A percentile compares a stretch with the other conserved stretches of the same genome.
phyloP scores from a whole-genome alignment of 1,140 invertebrate genomes.

The Euwallacea similis region DNA sequence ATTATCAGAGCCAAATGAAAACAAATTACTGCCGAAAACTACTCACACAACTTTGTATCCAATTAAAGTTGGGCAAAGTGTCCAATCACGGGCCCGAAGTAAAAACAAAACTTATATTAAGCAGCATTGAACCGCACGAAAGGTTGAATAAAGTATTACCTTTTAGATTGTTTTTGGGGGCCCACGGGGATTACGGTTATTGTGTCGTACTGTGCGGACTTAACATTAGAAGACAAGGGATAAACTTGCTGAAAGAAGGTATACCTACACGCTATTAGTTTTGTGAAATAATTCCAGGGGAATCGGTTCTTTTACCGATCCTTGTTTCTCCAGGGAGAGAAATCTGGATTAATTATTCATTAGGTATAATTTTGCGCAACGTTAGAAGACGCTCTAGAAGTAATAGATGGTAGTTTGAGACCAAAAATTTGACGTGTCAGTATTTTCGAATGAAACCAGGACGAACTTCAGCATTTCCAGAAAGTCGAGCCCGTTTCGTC shows the following conservation, averaged over 20 bases:
- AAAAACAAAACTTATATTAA: slow-evolving; percentile 12
- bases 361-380: too few species aligned
- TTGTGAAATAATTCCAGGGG: too few species aligned
- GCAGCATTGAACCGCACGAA: slow-evolving; percentile 2
- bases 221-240: neutral
- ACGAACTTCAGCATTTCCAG: neutral
- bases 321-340: too few species aligned
- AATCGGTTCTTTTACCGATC: too few species aligned
- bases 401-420: too few species aligned
- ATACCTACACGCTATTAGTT: too few species aligned
- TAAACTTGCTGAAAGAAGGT: too few species aligned
- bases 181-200: slow-evolving; percentile 13
- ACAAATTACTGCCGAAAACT: too few species aligned
- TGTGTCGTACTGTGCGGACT: slow-evolving; percentile 6
- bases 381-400: too few species aligned
- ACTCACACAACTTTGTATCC: neutral
- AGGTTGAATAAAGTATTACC: slow-evolving; percentile 10
- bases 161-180: slow-evolving; percentile 12
- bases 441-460: neutral
- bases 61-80: slow-evolving; percentile 14
- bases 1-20: too few species aligned
- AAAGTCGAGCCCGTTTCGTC: slow-evolving; percentile 5
- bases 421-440: neutral
- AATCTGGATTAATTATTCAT: too few species aligned
- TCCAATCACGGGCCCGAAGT: slow-evolving; percentile 5